These are phyloP conservation scores for Trichacis sp. DNA, from an alignment of 2,888 invertebrate genomes.

Conservation along the genomic window DNA sequence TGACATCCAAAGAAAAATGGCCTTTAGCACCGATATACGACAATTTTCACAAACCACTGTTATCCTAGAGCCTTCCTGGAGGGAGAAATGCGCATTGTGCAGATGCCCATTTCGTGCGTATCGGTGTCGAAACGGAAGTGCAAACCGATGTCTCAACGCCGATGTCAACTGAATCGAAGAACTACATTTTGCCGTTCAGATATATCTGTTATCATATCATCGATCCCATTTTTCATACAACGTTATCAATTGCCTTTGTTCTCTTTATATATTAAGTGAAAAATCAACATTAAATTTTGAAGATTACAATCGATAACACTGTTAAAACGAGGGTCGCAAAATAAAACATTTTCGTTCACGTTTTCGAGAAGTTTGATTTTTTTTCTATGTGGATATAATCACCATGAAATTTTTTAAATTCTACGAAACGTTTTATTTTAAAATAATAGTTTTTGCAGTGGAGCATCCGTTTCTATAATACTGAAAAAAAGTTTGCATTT, in stretches of 20 bases:
- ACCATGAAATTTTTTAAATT: no score
- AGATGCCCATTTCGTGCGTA: conserved; percentile 7
- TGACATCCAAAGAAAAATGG: conserved; percentile 34
- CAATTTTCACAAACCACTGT: conserved; percentile 18
- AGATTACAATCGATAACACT: no score
- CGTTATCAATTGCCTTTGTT: background rate
- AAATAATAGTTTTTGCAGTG: no score
- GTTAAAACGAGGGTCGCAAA: no score
- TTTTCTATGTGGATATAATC: no score
- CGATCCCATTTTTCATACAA: conserved; percentile 1
- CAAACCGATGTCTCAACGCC: conserved; percentile 22
- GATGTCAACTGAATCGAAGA: conserved; percentile 1
- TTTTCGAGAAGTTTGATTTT: no score
- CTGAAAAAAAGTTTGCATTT: no score
- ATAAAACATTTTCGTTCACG: no score
- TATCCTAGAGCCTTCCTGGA: conserved; percentile 6
- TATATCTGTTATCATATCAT: background rate
- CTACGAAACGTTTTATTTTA: no score
- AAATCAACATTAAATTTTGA: background rate
- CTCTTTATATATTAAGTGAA: no score
- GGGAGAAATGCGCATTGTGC: conserved; percentile 3
- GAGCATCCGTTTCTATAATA: no score
- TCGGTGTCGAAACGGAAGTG: conserved; percentile 22
- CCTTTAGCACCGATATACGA: conserved; percentile 29
- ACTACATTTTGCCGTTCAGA: background rate